Evolutionary conservation across 2,797 vertebrate species (phyloP), one percentile per base, ranked within the genome.

Genomic region (Pteronotus mesoamericanus): DNA sequence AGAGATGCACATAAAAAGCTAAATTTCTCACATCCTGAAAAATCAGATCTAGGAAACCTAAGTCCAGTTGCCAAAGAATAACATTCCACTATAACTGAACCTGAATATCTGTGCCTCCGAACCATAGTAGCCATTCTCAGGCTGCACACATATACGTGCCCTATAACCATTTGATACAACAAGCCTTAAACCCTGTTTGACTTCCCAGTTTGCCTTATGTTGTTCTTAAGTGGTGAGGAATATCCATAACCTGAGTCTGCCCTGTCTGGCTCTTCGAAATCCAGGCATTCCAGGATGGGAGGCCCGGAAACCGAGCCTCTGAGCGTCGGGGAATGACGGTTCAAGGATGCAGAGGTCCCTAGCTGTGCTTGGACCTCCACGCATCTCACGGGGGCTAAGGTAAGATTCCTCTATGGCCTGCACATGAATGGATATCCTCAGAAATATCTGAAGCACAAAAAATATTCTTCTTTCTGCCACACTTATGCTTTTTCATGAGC

Each of bases 11-110:
- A 72, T 44, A 64, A 82, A 95, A 83, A 57, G n/a, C 1, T 39
- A 19, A 86, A 82, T 83, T 48, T 94, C 32, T 80, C 3, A 22
- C 48, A 32, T 48, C 24, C 39, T 66, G 16, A 94, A 82, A 96
- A 80, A 84, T 46, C 12, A 69, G 6, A 51, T 68, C 12, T 39
- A 15, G 19, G 3, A 71, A 61, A 3, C 3, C 14, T 86, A 71
- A 78, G 69, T 48, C 53, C 9, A 71, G 21, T 10, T 66, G 15
- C 18, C 42, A 59, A 91, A 18, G 3, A 4, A 42, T 3, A 78
- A 14, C 22, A 48, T 1, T 82, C 29, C 32, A 44, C 26, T 86
- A 9, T 3, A 86, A 48, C 29, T 69, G 7, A 69, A 89, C 18
- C 18, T 7, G 0, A 0, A 1, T 46, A 2, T 39, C 39, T 51